A percentile compares a stretch with the other conserved stretches of the same genome.
Conservation (phyloP, 2,113 vertebrate genomes). For the Dicaeum eximium region DNA sequence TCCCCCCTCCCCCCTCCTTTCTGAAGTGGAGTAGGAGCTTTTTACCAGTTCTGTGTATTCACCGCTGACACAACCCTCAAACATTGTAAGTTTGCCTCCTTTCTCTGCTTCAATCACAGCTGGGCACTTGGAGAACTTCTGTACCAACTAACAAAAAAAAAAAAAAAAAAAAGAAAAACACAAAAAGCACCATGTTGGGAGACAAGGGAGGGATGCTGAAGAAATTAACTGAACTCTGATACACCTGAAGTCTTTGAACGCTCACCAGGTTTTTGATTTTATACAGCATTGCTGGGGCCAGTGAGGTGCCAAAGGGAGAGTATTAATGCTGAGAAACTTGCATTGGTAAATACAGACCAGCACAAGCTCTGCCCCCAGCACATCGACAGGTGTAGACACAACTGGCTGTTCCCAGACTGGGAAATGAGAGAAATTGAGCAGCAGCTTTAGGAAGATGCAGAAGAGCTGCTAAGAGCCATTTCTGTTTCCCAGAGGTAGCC, state of each 20-base stretch:
- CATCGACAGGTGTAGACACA: neutral
- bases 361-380: neutral
- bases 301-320: neutral
- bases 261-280: neutral
- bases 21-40: neutral
- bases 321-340: neutral
- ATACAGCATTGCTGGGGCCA: neutral
- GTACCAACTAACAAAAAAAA: slow-evolving; percentile 55
- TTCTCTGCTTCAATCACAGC: slow-evolving; percentile 70
- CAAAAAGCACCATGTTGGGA: fast-evolving
- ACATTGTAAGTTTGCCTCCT: slow-evolving; percentile 71
- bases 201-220: neutral
- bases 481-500: neutral
- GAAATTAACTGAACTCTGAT: neutral
- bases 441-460: neutral
- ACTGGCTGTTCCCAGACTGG: neutral
- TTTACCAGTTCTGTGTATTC: slow-evolving; percentile 71
- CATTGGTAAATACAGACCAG: neutral
- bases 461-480: neutral
- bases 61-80: slow-evolving; percentile 62
- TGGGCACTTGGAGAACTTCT: slow-evolving; percentile 66
- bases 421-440: neutral
- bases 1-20: neutral
- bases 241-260: fast-evolving
- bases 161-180: neutral